phyloP scores from a whole-genome alignment of 1,140 invertebrate genomes.

The Andricus grossulariae region DNA sequence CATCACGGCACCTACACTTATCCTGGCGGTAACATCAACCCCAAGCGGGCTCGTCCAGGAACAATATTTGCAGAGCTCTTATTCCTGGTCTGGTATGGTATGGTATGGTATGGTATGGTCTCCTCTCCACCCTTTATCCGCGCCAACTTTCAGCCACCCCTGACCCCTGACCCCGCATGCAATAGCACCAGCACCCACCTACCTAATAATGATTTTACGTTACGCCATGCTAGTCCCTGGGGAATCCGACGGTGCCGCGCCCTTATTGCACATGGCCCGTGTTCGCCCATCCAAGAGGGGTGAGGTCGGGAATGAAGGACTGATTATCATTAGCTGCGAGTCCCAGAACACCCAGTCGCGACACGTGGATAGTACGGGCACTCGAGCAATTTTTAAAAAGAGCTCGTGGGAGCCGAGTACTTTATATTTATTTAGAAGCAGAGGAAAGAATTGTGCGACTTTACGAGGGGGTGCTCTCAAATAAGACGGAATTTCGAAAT shows the following conservation, averaged over 20 bases:
- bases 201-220: conserved; percentile 77
- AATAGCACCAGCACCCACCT: conserved; percentile 65
- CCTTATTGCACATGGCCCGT: conserved; percentile 75
- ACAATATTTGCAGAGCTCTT: conserved; percentile 76
- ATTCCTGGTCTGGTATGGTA: conserved; percentile 55
- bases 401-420: not conserved
- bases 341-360: conserved; percentile 56
- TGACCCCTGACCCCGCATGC: conserved; percentile 53
- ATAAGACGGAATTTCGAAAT: not conserved
- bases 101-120: conserved; percentile 32
- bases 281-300: conserved; percentile 42
- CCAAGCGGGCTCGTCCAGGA: conserved; percentile 60
- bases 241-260: conserved; percentile 71
- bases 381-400: conserved; percentile 24
- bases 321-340: conserved; percentile 72
- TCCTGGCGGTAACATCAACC: conserved; percentile 58
- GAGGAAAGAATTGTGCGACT: not conserved
- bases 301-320: conserved; percentile 58
- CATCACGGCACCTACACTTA: conserved; percentile 50
- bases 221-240: conserved; percentile 72
- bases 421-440: not conserved
- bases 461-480: not conserved
- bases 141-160: not conserved
- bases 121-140: conserved; percentile 47
- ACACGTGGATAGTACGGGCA: conserved; percentile 43